These are phyloP conservation scores for Sympetrum striolatum DNA, from an alignment of 2,888 invertebrate genomes.

Conservation along the genomic window DNA sequence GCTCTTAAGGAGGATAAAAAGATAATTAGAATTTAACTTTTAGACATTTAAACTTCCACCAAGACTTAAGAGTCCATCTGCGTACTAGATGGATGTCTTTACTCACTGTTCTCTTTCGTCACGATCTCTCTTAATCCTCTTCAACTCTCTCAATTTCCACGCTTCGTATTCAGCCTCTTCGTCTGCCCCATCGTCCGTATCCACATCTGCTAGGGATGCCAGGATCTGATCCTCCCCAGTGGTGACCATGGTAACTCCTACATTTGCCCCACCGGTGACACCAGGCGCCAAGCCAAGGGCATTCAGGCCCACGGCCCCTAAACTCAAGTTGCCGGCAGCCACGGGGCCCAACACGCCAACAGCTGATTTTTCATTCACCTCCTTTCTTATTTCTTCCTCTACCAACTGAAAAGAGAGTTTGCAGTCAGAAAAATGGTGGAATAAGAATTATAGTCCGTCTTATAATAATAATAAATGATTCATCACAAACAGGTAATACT, in stretches of 20 bases:
- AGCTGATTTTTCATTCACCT: conserved; percentile 67
- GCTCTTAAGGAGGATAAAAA: no score
- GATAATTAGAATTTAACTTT: no score
- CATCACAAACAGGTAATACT: no score
- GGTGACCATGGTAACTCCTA: not conserved
- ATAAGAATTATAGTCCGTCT: no score
- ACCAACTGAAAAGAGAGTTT: conserved; percentile 66
- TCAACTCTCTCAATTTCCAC: conserved; percentile 97
- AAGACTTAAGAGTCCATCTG: no score
- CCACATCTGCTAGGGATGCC: conserved; percentile 82
- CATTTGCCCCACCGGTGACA: not conserved
- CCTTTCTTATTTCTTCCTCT: conserved; percentile 87
- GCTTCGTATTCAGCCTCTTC: conserved; percentile 93
- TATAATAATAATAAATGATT: no score
- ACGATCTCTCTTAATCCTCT: conserved; percentile 93
- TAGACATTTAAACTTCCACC: no score
- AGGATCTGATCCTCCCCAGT: conserved; percentile 18
- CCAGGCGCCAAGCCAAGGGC: conserved; percentile 47
- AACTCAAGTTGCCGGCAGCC: conserved; percentile 5
- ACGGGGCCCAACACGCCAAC: conserved; percentile 70
- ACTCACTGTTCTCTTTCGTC: conserved; percentile 92
- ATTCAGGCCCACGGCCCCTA: not conserved
- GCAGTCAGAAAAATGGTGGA: no score
- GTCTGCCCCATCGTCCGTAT: conserved; percentile 94
- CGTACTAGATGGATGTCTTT: not conserved